These are phyloP conservation scores for Apostichopus leukothele DNA, from an alignment of 53 echinoderm and acorn worm species.

Conservation along the genomic window DNA sequence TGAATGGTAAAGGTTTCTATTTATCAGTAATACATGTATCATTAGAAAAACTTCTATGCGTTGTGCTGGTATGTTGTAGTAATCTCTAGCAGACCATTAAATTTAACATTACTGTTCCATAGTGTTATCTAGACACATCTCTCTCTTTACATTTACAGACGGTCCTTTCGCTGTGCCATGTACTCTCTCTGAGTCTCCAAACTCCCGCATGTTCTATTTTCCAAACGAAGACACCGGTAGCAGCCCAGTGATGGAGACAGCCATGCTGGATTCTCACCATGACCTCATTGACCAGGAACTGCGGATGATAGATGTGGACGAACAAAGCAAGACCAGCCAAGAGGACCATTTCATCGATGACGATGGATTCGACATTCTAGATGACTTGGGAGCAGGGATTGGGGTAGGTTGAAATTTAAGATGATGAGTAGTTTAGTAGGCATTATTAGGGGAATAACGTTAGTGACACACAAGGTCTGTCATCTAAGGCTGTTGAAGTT, in stretches of 20 bases:
- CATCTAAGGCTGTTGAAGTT: too few relatives aligned
- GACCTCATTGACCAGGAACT: constrained; percentile 31
- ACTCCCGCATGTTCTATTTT: constrained; percentile 72
- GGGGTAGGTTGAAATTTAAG: constrained; percentile 49
- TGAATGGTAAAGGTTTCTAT: not conserved
- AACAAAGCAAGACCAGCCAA: constrained; percentile 21
- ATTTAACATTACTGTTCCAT: too few relatives aligned
- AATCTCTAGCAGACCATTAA: not conserved
- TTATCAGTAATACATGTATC: too few relatives aligned
- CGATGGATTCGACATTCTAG: constrained; percentile 92
- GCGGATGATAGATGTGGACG: constrained; percentile 35
- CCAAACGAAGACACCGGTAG: constrained; percentile 61
- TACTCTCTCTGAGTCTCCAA: constrained; percentile 54
- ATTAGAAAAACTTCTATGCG: too few relatives aligned
- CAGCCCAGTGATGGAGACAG: not conserved
- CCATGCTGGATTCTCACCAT: constrained; percentile 23
- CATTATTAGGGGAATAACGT: too few relatives aligned
- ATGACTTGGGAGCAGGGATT: constrained; percentile 90
- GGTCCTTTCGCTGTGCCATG: constrained; percentile 53
- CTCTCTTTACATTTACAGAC: constrained; percentile 1
- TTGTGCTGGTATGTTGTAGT: too few relatives aligned
- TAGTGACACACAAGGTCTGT: too few relatives aligned
- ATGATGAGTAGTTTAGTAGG: too few relatives aligned
- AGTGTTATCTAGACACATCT: not conserved
- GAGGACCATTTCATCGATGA: constrained; percentile 68